These are phyloP conservation scores for Larimichthys polyactis DNA, from an alignment of 2,113 vertebrate species.

Conservation along the genomic window DNA sequence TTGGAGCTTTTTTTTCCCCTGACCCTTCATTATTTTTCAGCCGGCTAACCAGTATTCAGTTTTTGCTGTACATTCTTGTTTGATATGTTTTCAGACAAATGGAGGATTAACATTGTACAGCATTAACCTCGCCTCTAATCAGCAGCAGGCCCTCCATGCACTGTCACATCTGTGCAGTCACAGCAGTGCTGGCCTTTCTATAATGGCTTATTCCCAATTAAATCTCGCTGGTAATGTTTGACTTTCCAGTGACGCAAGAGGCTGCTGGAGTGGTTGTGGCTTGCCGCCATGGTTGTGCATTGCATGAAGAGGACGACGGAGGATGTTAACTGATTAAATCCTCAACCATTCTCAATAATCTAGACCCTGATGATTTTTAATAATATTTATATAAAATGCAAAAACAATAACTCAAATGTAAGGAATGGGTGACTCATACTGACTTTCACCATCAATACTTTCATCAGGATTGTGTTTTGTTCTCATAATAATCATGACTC, in stretches of 20 bases:
- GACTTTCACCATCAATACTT: background rate
- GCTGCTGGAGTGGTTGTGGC: conserved; percentile 37
- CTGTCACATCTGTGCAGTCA: conserved; percentile 39
- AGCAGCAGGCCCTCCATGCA: conserved; percentile 9
- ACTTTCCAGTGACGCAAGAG: conserved; percentile 59
- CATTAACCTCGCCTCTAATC: conserved; percentile 39
- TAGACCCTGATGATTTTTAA: background rate
- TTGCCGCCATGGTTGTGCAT: conserved; percentile 1
- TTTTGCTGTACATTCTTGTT: conserved; percentile 59
- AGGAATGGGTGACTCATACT: background rate
- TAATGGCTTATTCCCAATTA: conserved; percentile 72
- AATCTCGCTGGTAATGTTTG: conserved; percentile 65
- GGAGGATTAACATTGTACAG: conserved; percentile 41
- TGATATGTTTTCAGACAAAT: conserved; percentile 62
- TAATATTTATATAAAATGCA: background rate
- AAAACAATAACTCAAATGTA: background rate
- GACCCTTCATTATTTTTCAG: conserved; percentile 64
- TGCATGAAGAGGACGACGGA: conserved; percentile 9
- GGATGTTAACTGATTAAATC: conserved; percentile 4
- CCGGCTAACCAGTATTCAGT: conserved; percentile 41
- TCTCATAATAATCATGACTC: background rate
- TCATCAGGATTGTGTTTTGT: background rate
- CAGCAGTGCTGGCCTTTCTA: conserved; percentile 53
- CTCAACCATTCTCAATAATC: background rate
- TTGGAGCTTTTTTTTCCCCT: conserved; percentile 28